These are phyloP conservation scores for Homalodisca vitripennis DNA, from an alignment of 1,140 invertebrate species.

Conservation along the genomic window DNA sequence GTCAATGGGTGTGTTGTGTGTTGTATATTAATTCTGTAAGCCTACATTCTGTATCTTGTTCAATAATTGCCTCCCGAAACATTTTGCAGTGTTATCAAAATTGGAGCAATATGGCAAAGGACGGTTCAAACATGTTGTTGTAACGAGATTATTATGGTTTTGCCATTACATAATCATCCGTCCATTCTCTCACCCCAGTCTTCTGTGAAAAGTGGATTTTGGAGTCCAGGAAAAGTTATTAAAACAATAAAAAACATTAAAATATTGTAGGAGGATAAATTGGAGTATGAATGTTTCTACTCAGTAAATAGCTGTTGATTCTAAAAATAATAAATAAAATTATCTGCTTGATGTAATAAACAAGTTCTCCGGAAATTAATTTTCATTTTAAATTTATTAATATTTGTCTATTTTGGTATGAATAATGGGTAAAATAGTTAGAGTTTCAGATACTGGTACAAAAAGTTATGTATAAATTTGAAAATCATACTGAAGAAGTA, in stretches of 20 bases:
- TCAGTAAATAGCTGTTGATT: background rate
- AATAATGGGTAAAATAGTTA: no score
- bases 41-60: conserved; percentile 17
- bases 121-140: conserved; percentile 8
- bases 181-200: no score
- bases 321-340: background rate
- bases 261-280: background rate
- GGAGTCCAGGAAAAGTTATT: no score
- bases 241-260: background rate
- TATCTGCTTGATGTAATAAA: no score
- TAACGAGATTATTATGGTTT: conserved; percentile 29
- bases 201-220: no score
- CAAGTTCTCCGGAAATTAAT: no score
- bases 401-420: no score
- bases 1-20: background rate
- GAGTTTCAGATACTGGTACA: no score
- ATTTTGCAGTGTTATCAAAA: background rate
- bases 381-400: no score
- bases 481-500: no score
- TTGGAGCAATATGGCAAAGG: background rate
- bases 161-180: conserved; percentile 9
- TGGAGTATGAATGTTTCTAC: background rate
- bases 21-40: background rate
- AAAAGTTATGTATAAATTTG: no score
- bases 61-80: background rate